These are phyloP conservation scores for Amphiura filiformis DNA, from an alignment of 35 echinoderm and acorn worm genomes.

Conservation along the genomic window DNA sequence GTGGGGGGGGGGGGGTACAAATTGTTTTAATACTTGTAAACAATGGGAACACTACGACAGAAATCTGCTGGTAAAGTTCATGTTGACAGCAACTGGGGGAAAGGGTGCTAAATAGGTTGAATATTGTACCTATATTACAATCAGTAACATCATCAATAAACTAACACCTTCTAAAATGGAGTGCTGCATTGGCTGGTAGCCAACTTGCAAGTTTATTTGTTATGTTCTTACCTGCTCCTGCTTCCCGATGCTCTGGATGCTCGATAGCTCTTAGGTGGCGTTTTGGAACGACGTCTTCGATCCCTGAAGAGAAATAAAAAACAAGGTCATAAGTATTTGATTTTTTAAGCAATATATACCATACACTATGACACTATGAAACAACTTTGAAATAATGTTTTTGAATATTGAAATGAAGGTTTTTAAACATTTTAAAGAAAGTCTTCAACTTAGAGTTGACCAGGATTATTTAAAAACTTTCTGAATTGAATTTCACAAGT, in stretches of 20 bases:
- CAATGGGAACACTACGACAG: neutral
- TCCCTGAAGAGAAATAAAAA: slow-evolving; percentile 51
- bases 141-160: neutral
- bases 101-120: neutral
- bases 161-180: too few relatives aligned
- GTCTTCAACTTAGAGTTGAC: too few relatives aligned
- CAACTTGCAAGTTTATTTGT: too few relatives aligned
- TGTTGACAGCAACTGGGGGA: neutral
- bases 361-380: neutral
- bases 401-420: too few relatives aligned
- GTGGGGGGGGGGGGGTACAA: too few relatives aligned
- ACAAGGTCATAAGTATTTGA: neutral
- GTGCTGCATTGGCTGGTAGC: too few relatives aligned
- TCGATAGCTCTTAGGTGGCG: slow-evolving; percentile 72
- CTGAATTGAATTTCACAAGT: too few relatives aligned
- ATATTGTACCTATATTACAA: neutral
- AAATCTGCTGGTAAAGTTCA: neutral
- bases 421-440: too few relatives aligned
- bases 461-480: too few relatives aligned
- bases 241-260: slow-evolving; percentile 43
- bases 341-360: neutral
- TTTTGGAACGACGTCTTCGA: slow-evolving; percentile 44
- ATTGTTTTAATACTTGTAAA: too few relatives aligned
- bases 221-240: slow-evolving; percentile 77
- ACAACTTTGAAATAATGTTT: too few relatives aligned